These are phyloP conservation scores for Gopherus evgoodei DNA, from an alignment of 2,113 vertebrate species.

Conservation along the genomic window DNA sequence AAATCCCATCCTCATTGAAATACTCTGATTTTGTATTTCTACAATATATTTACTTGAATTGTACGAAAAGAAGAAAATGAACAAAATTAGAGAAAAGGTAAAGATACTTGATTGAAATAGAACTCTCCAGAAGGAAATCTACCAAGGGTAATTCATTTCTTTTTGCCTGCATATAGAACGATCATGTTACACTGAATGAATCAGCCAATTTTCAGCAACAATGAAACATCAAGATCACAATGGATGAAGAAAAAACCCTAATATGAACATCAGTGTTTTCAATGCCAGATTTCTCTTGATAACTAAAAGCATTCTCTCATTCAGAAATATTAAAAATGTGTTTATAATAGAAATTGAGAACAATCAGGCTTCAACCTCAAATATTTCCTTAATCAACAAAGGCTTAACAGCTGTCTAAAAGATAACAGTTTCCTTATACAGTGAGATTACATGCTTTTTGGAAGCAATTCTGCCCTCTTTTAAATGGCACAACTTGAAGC, in stretches of 20 bases:
- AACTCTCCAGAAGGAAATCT: not conserved
- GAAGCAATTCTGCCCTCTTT: not conserved
- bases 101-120: not conserved
- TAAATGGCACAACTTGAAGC: not conserved
- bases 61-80: not conserved
- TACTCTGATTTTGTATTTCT: not conserved
- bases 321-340: not conserved
- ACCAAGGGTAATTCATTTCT: not conserved
- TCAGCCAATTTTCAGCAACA: not conserved
- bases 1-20: not conserved
- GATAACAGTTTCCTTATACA: not conserved
- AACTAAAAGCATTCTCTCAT: not conserved
- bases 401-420: not conserved
- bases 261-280: not conserved
- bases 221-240: not conserved
- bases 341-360: not conserved
- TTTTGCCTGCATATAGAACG: not conserved
- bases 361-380: not conserved
- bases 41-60: not conserved
- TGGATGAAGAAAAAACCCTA: rapidly evolving
- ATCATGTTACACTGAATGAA: not conserved
- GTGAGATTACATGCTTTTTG: not conserved
- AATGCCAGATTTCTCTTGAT: not conserved
- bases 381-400: not conserved
- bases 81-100: not conserved